Conservation (phyloP, 2,797 vertebrate genomes). For the Melanotaenia nigrans region DNA sequence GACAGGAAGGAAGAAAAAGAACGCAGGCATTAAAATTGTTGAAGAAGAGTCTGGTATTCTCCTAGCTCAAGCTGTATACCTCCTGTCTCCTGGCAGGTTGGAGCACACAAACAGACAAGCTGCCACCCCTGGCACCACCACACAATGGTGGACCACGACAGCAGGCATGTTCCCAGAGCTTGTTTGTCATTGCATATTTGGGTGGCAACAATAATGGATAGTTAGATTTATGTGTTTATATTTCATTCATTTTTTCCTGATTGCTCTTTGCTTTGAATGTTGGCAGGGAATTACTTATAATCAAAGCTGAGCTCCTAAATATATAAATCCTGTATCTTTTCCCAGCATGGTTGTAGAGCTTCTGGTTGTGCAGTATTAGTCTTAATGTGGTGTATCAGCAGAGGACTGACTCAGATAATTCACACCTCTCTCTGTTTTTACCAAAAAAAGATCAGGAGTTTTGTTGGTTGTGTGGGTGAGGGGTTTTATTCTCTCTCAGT, state of each 20-base stretch:
- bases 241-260: slow-evolving; percentile 17
- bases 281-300: slow-evolving; percentile 25
- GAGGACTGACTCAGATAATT: slow-evolving; percentile 35
- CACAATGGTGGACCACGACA: slow-evolving; percentile 59
- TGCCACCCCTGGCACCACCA: slow-evolving; percentile 70
- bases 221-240: slow-evolving; percentile 20
- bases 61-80: slow-evolving; percentile 72
- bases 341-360: background rate
- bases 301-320: slow-evolving; percentile 27
- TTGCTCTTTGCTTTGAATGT: slow-evolving; percentile 24
- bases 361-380: slow-evolving; percentile 17
- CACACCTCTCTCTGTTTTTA: slow-evolving; percentile 22
- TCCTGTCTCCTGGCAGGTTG: slow-evolving; percentile 78
- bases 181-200: slow-evolving; percentile 39
- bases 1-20: slow-evolving; percentile 65
- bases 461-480: slow-evolving; percentile 30
- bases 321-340: slow-evolving; percentile 23
- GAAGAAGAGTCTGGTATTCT: slow-evolving; percentile 67
- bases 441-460: slow-evolving; percentile 33
- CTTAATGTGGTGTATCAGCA: slow-evolving; percentile 8
- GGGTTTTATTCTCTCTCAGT: slow-evolving; percentile 33
- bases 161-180: slow-evolving; percentile 51
- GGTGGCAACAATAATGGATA: slow-evolving; percentile 38
- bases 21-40: slow-evolving; percentile 64
- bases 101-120: slow-evolving; percentile 67